Evolutionary conservation across 2,888 invertebrate genomes (phyloP).

Genomic region (Nycteola revayana): DNA sequence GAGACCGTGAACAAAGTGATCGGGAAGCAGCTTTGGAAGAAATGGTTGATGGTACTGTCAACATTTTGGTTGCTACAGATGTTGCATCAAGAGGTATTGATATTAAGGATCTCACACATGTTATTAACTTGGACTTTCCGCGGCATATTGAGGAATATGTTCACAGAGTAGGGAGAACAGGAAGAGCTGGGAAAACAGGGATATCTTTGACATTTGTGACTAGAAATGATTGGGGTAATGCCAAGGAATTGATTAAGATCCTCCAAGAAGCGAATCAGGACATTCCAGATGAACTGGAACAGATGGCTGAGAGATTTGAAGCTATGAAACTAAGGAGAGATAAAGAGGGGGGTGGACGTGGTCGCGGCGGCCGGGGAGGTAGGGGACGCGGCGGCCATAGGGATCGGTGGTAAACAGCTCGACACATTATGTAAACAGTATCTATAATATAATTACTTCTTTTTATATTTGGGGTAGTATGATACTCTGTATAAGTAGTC

Average conservation of each 20-base stretch:
- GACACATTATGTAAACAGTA: slow-evolving; percentile 8
- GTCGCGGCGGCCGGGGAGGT: slow-evolving; percentile 55
- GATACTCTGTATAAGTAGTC: too few relatives aligned
- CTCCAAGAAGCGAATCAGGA: slow-evolving; percentile 93
- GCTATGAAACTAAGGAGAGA: slow-evolving; percentile 85
- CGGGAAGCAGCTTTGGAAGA: slow-evolving; percentile 92
- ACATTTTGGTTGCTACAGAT: slow-evolving; percentile 96
- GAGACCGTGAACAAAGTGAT: slow-evolving; percentile 91
- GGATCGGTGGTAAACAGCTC: slow-evolving; percentile 44
- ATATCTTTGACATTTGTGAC: slow-evolving; percentile 92
- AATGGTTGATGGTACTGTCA: slow-evolving; percentile 89
- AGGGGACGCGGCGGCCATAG: slow-evolving; percentile 47
- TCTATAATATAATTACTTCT: too few relatives aligned
- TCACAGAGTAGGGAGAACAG: slow-evolving; percentile 97
- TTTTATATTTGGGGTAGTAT: too few relatives aligned
- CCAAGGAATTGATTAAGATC: slow-evolving; percentile 91
- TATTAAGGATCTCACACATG: slow-evolving; percentile 93
- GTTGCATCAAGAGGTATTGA: slow-evolving; percentile 97
- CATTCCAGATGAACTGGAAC: slow-evolving; percentile 87
- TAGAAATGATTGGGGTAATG: slow-evolving; percentile 90
- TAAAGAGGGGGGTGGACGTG: slow-evolving; percentile 70
- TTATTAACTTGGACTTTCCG: slow-evolving; percentile 96
- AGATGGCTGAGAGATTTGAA: slow-evolving; percentile 89
- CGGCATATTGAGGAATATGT: slow-evolving; percentile 97
- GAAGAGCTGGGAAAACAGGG: slow-evolving; percentile 93